Evolutionary conservation across 2,888 invertebrate genomes (phyloP), one percentile per base, ranked within the genome.

Genomic region (Volucella inflata): DNA sequence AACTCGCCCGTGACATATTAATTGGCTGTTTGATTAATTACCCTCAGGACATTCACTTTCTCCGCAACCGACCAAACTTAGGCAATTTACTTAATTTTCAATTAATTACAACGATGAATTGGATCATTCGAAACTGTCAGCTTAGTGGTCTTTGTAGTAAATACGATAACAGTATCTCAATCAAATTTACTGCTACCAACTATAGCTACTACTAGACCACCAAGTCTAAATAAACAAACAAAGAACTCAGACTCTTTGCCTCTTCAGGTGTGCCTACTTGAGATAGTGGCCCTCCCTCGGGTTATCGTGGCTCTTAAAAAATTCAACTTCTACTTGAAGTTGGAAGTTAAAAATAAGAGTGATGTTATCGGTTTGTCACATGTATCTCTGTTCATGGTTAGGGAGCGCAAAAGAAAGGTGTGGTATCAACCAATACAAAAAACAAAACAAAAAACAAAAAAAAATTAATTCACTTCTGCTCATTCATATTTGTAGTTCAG

Each of bases 341-440:
- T 71, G 71, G 78, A 71, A 55, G 64, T 62, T 74, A 68, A 74
- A 82, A 78, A 68, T 57, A 68, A 68, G 74, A 72, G 53, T 59
- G 83, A 84, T 79, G 70, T 65, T 75, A 79, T 84, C 84, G 44
- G 40, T 48, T 53, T 72, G 70, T 84, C 70, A 55, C 79, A 79
- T 57, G 75, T 83, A 72, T 64, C 44, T 30, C 30, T 64, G 59
- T 75, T 64, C 42, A 74, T 38, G 70, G 74, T 83, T 74, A 68
- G 70, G 70, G 64, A 17, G 79, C 74, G 74, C 84, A 84, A 75
- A 84, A 75, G 79, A 75, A 71, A 84, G 84, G 84, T 84, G 84
- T 79, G 84, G 78, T 72, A 51, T 44, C 59, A 51, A 17, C 6
- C 0, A 30, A 30, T 51, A 51, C 64, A 21, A 51, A 4, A 48